Base-by-base conservation (phyloP, 2,113 vertebrate species). In the Eublepharis macularius region DNA sequence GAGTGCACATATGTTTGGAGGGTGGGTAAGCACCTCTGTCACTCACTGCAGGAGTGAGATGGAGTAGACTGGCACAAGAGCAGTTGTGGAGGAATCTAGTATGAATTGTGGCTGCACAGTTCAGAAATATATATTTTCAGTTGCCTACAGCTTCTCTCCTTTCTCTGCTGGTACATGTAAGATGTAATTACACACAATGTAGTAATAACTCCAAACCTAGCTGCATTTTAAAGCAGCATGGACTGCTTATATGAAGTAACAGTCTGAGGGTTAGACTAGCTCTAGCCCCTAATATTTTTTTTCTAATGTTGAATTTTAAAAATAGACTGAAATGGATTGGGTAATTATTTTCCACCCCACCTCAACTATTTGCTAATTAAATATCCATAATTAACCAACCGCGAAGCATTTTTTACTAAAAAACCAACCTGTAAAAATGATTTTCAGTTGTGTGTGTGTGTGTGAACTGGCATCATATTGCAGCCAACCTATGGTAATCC, bases 231-330 rank as follows among this genome's bases (percentile, higher is more conserved):
- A 89, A 90, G 85, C 82, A 89, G 86, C 83, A 72, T 69, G 63
- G 51, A 21, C 87, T 93, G 74, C 94, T 93, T 92, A 87, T 92
- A 88, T 81, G 89, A 92, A 81, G 60, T 93, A 91, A 90, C 82
- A 88, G 89, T 57, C 87, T 87, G 68, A 72, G n/a, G 17, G n/a
- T 39, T 17, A 70, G 89, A 87, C 87, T 14, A 70, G 84, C 57
- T 81, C 74, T 83, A 32, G 36, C 57, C 76, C 76, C 47, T 79
- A 85, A 73, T 60, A 45, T 87, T 80, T 89, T 57, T 26, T 57
- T 72, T 16, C 69, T 75, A 85, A 76, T 78, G 66, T 54, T 3
- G 13, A 63, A 49, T 69, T 82, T 84, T 82, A 43, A 41, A 90
- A 68, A 69, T 75, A 68, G 65, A 88, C 54, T 70, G 86, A 73